These are phyloP conservation scores for Xenentodon cancila DNA, from an alignment of 2,797 vertebrate species.

Conservation along the genomic window DNA sequence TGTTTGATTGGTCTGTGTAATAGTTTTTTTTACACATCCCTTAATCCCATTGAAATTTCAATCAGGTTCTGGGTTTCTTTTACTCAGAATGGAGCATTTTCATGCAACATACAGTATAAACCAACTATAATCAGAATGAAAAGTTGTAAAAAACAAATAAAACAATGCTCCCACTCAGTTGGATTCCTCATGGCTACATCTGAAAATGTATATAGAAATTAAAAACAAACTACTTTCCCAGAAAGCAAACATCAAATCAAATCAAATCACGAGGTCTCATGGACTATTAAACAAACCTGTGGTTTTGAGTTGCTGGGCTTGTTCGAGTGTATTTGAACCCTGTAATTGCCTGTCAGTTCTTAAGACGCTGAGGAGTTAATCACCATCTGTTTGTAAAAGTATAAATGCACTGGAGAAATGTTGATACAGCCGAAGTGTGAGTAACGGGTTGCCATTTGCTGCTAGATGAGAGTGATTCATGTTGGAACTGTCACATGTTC, in stretches of 20 bases:
- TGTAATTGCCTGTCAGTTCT: conserved; percentile 59
- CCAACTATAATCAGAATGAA: too few relatives aligned
- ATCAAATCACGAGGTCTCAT: neutral
- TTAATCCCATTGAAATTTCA: too few relatives aligned
- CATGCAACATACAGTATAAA: too few relatives aligned
- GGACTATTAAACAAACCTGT: conserved; percentile 33
- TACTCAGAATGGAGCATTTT: too few relatives aligned
- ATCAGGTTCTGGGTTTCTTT: too few relatives aligned
- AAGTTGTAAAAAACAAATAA: too few relatives aligned
- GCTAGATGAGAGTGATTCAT: conserved; percentile 21
- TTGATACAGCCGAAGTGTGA: conserved; percentile 43
- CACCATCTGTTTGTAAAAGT: conserved; percentile 20
- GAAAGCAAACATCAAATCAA: conserved; percentile 25
- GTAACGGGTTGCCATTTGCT: conserved; percentile 34
- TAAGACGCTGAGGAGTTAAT: conserved; percentile 54
- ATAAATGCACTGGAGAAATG: neutral
- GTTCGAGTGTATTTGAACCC: conserved; percentile 56
- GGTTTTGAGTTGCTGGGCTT: conserved; percentile 16
- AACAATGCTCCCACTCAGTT: neutral
- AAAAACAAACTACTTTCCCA: conserved; percentile 3
- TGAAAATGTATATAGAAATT: conserved; percentile 10
- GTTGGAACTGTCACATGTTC: neutral
- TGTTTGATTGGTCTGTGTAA: too few relatives aligned
- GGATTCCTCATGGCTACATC: neutral
- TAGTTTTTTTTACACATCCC: too few relatives aligned